Evolutionary conservation across 2,797 vertebrate species (phyloP), one percentile per base, ranked within the genome.

Genomic region (Thunnus albacares): DNA sequence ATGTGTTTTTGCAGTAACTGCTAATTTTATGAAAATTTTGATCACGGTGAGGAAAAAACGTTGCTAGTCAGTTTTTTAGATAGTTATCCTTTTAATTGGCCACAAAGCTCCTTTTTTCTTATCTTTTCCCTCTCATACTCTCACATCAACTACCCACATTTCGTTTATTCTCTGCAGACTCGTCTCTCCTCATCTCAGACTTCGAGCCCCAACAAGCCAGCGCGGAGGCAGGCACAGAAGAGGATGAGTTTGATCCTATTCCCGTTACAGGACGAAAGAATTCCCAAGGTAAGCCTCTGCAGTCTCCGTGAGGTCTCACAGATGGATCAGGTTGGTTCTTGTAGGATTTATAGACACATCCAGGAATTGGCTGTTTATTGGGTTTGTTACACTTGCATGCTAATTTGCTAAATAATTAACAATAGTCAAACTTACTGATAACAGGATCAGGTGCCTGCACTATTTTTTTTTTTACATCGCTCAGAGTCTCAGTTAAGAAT

Each of bases 231-330:
- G 95, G 93, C 85, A 94, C 96, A 35, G 98, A 99, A 35, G 98
- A 99, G 95, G 98, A 99, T 88, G 98, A 99, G 91, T 99, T 99
- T 95, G 98, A 99, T 91, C 98, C 98, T 66, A 99, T 99, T 87
- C 98, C 98, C 58, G 98, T 99, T 86, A 95, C 97, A 70, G 97
- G 97, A 91, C 96, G 97, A 89, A 99, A 99, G 96, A 98, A 97
- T 90, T 96, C 97, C 89, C 98, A 98, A 98, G 98, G 98, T 99
- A 97, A 95, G 96, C 76, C 53, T 67, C 41, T 24, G 12, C 18
- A 3, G 33, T 41, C 9, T 49, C 20, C 43, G n/a, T 3, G 20
- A 14, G 8, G 35, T 57, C 35, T 30, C 51, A 35, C 75, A 62
- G 57, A 61, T 75, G 69, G 69, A 49, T 75, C 53, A 30, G 26